A percentile compares a stretch with the other conserved stretches of the same genome.
Conservation (phyloP, 1,140 invertebrate species). For the Sinonovacula constricta region DNA sequence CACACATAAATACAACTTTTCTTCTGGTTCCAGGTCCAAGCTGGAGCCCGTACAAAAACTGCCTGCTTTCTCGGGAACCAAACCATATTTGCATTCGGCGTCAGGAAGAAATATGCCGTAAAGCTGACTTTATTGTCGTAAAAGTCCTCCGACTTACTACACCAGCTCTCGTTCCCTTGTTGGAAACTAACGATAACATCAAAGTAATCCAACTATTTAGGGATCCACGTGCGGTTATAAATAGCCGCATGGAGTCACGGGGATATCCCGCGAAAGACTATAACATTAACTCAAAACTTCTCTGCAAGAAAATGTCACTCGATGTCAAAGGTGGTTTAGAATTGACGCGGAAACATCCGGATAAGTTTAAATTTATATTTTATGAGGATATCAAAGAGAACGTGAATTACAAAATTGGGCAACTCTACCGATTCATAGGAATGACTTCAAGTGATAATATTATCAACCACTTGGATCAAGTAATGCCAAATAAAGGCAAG, state of each 20-base stretch:
- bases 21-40: conserved; percentile 34
- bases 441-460: conserved; percentile 2
- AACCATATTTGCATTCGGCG: conserved; percentile 7
- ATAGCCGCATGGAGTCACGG: conserved; percentile 17
- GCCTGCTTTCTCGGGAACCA: neutral
- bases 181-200: conserved; percentile 10
- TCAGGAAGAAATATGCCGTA: conserved; percentile 21
- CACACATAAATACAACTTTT: no score
- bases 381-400: conserved; percentile 20
- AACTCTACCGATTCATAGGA: conserved; percentile 9
- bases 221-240: conserved; percentile 32
- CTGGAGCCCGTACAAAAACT: conserved; percentile 13
- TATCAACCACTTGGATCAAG: neutral
- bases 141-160: conserved; percentile 39
- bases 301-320: conserved; percentile 25
- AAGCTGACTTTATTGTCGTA: conserved; percentile 7
- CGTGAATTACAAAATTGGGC: neutral
- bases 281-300: neutral
- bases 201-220: conserved; percentile 39
- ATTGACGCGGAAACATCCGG: neutral
- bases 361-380: conserved; percentile 19
- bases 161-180: neutral
- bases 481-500: neutral
- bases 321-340: conserved; percentile 6
- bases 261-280: conserved; percentile 23